Evolutionary conservation across 2,888 invertebrate genomes (phyloP).

Genomic region (Drosophila kanekoi): DNA sequence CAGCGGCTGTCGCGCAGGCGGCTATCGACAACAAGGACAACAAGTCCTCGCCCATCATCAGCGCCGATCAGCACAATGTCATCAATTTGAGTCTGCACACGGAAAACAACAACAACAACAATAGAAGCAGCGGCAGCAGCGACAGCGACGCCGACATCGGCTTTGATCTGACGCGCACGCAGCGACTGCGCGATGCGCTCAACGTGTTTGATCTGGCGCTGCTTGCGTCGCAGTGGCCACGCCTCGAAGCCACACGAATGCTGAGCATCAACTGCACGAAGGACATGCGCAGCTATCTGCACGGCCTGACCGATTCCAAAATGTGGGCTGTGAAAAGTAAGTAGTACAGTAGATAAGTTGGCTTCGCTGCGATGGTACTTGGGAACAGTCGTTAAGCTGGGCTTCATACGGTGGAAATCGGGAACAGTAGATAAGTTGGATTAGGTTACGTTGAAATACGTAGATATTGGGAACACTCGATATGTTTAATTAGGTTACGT

Average conservation of each 20-base stretch:
- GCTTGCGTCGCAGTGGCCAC: slow-evolving; percentile 80
- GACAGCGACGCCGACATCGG: slow-evolving; percentile 8
- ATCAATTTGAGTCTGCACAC: slow-evolving; percentile 71
- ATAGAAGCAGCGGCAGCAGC: not conserved
- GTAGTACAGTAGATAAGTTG: slow-evolving; percentile 48
- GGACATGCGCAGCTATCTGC: slow-evolving; percentile 83
- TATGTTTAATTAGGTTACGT: too few species aligned
- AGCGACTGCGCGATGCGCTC: slow-evolving; percentile 82
- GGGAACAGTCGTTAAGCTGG: not conserved
- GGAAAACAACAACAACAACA: slow-evolving; percentile 15
- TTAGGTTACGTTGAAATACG: not conserved
- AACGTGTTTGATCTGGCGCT: slow-evolving; percentile 83
- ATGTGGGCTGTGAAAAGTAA: slow-evolving; percentile 85
- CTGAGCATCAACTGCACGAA: slow-evolving; percentile 81
- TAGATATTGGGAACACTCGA: too few species aligned
- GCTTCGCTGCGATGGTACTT: rapidly evolving
- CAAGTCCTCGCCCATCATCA: slow-evolving; percentile 37
- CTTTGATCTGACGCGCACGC: slow-evolving; percentile 72
- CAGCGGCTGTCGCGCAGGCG: slow-evolving; percentile 38
- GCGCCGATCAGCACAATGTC: slow-evolving; percentile 60
- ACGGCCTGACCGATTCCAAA: slow-evolving; percentile 77
- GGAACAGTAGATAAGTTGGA: not conserved
- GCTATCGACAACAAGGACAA: slow-evolving; percentile 74
- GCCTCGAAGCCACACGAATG: slow-evolving; percentile 47
- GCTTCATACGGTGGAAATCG: too few species aligned